Evolutionary conservation across 2,888 invertebrate genomes (phyloP).

Genomic region (Adelphocoris suturalis): DNA sequence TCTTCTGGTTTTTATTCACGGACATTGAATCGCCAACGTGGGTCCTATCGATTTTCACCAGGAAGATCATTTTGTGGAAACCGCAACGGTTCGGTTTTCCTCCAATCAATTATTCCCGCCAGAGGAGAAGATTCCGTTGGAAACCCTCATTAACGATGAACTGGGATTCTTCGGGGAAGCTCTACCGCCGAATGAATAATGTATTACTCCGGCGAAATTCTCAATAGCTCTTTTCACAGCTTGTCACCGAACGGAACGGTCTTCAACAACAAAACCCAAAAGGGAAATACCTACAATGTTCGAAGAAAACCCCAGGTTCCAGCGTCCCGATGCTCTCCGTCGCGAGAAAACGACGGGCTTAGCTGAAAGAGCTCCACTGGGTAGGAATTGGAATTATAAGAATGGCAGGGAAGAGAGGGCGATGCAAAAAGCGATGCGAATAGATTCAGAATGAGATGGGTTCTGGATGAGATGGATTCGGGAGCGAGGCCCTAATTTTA

Average conservation of each 20-base stretch:
- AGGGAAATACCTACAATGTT: neutral
- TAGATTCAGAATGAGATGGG: constrained; percentile 28
- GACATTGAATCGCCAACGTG: too few relatives aligned
- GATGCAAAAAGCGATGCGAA: neutral
- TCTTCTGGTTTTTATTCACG: too few relatives aligned
- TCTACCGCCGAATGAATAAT: constrained; percentile 13
- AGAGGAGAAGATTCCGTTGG: neutral
- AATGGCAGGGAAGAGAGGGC: neutral
- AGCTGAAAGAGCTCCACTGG: neutral
- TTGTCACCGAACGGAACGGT: neutral
- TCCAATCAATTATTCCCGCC: too few relatives aligned
- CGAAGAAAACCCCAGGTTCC: neutral
- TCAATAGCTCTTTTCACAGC: constrained; percentile 20
- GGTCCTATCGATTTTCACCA: too few relatives aligned
- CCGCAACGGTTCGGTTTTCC: too few relatives aligned
- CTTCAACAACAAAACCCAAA: neutral
- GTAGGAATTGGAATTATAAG: neutral
- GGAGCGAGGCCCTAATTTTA: constrained; percentile 42
- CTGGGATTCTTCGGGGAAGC: neutral
- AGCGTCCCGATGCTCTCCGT: neutral
- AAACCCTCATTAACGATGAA: constrained; percentile 5
- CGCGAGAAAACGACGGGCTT: neutral
- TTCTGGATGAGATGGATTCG: constrained; percentile 55
- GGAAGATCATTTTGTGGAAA: too few relatives aligned
- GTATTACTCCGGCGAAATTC: neutral